Evolutionary conservation across 2,797 vertebrate genomes (phyloP), one percentile per base, ranked within the genome.

Genomic region (Megaceryle alcyon): DNA sequence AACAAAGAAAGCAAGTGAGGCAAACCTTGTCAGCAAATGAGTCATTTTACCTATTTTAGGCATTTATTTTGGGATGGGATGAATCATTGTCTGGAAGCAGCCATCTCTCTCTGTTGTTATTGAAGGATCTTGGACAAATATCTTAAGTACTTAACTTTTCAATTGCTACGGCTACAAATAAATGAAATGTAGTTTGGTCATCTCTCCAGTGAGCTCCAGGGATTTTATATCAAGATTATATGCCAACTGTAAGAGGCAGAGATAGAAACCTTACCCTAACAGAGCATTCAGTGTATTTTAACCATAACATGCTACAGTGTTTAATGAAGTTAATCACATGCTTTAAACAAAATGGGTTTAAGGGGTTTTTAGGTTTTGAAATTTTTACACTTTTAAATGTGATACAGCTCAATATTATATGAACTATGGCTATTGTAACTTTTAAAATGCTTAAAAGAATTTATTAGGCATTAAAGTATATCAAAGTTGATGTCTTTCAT

Each of bases 21-120:
- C 70, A 92, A 73, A 90, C 49, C 33, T 54, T 64, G 80, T 81
- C 82, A 90, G 76, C 72, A 81, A 81, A 86, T 96, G 85, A 95
- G 48, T 92, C 68, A 90, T 68, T 95, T 96, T 41, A 91, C 79
- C 54, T 82, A 63, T 82, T 64, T 90, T 68, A 91, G 85, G 35
- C 65, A 65, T 82, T 88, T 85, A 70, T 91, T 91, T 68, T 48
- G 49, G 68, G 60, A 75, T 73, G 57, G 68, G 37, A 63, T 94
- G 91, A 97, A 88, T 95, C 87, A 86, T 3, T 90, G 57, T 46
- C 91, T 78, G 77, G 75, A 81, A 69, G 37, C 44, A 61, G 26
- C 80, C 22, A 73, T 61, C 57, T 61, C 66, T 49, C 77, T 70
- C 75, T 85, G 48, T 59, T 91, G 57, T 66, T 86, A 71, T 8